These are phyloP conservation scores for Criorhina ranunculi DNA, from an alignment of 2,888 invertebrate genomes.

Conservation along the genomic window DNA sequence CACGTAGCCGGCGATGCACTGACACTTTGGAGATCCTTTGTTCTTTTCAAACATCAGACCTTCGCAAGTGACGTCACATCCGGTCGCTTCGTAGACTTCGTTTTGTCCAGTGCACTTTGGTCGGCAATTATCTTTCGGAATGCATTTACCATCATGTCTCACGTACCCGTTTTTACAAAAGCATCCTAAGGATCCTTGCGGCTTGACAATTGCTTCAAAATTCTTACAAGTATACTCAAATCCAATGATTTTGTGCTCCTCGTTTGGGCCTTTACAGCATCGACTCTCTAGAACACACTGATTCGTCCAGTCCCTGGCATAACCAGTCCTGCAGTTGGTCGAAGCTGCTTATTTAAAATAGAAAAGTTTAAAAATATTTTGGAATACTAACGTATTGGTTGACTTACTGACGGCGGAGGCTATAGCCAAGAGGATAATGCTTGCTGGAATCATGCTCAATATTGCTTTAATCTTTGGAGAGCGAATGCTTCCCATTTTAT, in stretches of 20 bases:
- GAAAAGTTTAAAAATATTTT: background rate
- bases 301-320: no score
- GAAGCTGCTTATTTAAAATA: background rate
- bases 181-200: background rate
- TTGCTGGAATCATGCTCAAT: background rate
- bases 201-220: no score
- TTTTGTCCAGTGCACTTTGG: no score
- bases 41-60: no score
- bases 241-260: background rate
- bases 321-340: background rate
- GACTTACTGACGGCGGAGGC: slow-evolving; percentile 4
- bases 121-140: no score
- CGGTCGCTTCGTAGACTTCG: no score
- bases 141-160: no score
- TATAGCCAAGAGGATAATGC: background rate
- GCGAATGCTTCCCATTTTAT: background rate
- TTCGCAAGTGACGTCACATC: no score
- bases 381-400: background rate
- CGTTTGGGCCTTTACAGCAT: slow-evolving; percentile 2
- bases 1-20: background rate
- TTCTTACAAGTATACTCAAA: slow-evolving; percentile 1
- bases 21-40: no score
- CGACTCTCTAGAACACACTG: background rate
- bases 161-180: slow-evolving; percentile 2
- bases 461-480: background rate